phyloP scores from a whole-genome alignment of 2,888 invertebrate genomes.

The Platerodrilus igneus region DNA sequence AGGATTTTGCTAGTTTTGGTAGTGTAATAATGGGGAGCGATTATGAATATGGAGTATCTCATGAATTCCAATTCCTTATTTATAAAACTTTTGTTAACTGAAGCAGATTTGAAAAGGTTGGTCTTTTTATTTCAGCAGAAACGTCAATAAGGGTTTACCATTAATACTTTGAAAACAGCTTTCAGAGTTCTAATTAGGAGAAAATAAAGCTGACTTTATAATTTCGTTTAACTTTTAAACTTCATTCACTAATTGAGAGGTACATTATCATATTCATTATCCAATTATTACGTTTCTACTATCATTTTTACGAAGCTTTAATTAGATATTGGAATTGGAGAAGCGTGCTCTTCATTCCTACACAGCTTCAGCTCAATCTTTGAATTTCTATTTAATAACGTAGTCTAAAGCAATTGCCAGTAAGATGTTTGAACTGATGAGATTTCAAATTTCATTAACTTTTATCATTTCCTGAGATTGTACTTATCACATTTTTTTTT shows the following conservation, averaged over 20 bases:
- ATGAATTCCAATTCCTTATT: no score
- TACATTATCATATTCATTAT: conserved; percentile 36
- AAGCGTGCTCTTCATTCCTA: conserved; percentile 3
- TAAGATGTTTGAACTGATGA: conserved; percentile 20
- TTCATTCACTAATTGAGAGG: conserved; percentile 34
- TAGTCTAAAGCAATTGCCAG: conserved; percentile 20
- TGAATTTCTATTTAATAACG: conserved; percentile 31
- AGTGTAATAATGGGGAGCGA: no score
- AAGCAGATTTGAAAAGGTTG: conserved; percentile 26
- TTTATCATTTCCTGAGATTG: conserved; percentile 17
- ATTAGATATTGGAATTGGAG: conserved; percentile 1
- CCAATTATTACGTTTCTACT: conserved; percentile 34
- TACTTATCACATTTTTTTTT: conserved; percentile 20
- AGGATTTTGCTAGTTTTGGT: no score
- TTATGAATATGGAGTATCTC: no score
- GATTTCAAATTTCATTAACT: conserved; percentile 20
- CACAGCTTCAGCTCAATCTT: conserved; percentile 6
- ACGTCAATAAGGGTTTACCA: conserved; percentile 30
- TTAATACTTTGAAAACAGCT: no score
- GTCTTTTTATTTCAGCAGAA: conserved; percentile 29
- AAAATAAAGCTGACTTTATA: conserved; percentile 30
- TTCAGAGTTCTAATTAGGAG: conserved; percentile 33
- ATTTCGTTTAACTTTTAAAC: conserved; percentile 31
- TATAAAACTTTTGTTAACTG: conserved; percentile 25
- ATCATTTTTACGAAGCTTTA: conserved; percentile 19